Evolutionary conservation across 2,797 vertebrate genomes (phyloP), one percentile per base, ranked within the genome.

Genomic region (Orientallactaga sibirica): DNA sequence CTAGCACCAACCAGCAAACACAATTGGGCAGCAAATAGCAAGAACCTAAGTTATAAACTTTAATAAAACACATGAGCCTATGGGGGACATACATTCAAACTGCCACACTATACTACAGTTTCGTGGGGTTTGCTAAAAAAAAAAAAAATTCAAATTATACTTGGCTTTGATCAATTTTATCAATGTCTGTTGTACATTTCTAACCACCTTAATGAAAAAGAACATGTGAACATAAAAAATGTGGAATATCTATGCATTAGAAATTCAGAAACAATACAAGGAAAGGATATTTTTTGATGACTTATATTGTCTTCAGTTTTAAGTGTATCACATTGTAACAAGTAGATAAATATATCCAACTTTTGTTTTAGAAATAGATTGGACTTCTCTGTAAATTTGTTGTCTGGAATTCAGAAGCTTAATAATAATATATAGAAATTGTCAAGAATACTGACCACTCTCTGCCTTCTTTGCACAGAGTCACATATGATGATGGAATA

Each of bases 151-250:
- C 86, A 92, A 93, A 70, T 27, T 75, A 4, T 85, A 67, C 22
- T 66, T 92, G 64, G 12, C 33, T 93, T n/a, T 92, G 33, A 24
- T 83, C 33, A 73, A 9, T 83, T 83, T 96, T 83, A 37, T 64
- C 41, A 68, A 58, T 20, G 41, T 71, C 24, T 62, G 16, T 43
- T 84, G 24, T 68, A 68, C 18, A 73, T 91, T 91, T 84, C 48
- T 43, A 22, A 20, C 24, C 84, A 84, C 61, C 58, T 86, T 33
- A 86, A 67, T 92, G 14, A 78, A 55, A 84, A 84, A 37, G 12
- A 43, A 3, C 22, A 67, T 27, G 9, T 41, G 25, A 64, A 29
- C n/a, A 78, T 62, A 87, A 74, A 48, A 81, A 91, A 91, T 89
- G 43, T 58, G 74, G 8, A 76, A 5, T 88, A 61, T 77, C 86